phyloP scores from a whole-genome alignment of 2,888 invertebrate species.

The Pachliopta kotzebuea region DNA sequence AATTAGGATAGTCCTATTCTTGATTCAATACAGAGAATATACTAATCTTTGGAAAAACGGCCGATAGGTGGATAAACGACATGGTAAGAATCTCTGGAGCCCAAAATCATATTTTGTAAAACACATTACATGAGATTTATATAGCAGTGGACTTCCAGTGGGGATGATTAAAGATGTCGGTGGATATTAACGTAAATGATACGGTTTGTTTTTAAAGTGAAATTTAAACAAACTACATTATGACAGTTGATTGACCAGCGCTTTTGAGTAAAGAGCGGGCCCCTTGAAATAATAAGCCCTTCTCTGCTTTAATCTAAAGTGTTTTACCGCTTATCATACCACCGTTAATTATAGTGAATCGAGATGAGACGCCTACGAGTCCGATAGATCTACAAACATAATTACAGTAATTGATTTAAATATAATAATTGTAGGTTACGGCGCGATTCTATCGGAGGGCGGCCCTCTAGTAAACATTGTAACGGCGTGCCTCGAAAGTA shows the following conservation, averaged over 20 bases:
- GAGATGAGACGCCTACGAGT: slow-evolving; percentile 60
- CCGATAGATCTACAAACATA: slow-evolving; percentile 56
- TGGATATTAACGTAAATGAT: too few relatives aligned
- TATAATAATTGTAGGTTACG: slow-evolving; percentile 62
- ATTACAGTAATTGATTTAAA: slow-evolving; percentile 77
- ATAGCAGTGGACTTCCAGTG: too few relatives aligned
- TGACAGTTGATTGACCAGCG: slow-evolving; percentile 48
- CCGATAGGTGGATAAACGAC: too few relatives aligned
- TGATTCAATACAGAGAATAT: too few relatives aligned
- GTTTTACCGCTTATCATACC: slow-evolving; percentile 68
- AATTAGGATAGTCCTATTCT: too few relatives aligned
- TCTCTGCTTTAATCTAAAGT: slow-evolving; percentile 70
- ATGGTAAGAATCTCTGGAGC: too few relatives aligned
- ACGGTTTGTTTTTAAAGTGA: slow-evolving; percentile 11
- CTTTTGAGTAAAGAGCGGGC: slow-evolving; percentile 46
- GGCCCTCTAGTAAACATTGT: slow-evolving; percentile 62
- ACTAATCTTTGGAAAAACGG: too few relatives aligned
- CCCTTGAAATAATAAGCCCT: slow-evolving; percentile 55
- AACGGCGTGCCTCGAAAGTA: slow-evolving; percentile 36
- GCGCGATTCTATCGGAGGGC: slow-evolving; percentile 50
- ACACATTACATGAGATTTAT: too few relatives aligned
- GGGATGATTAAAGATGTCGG: too few relatives aligned
- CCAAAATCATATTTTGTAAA: too few relatives aligned
- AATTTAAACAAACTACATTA: slow-evolving; percentile 27
- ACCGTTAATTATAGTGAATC: slow-evolving; percentile 67